These are phyloP conservation scores for Agraylea sexmaculata DNA, from an alignment of 1,140 invertebrate species.

Conservation along the genomic window DNA sequence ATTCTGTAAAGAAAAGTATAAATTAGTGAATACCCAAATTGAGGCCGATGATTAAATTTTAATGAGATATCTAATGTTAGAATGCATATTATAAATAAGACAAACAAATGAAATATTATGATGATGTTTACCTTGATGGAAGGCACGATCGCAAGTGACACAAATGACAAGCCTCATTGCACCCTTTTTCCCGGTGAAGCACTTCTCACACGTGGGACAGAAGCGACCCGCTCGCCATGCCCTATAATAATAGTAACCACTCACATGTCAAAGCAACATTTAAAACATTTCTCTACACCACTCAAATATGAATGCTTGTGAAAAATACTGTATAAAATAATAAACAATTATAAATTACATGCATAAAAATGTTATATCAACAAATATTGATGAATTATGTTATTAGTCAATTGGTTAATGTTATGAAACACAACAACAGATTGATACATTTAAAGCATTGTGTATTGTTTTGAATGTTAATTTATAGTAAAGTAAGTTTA, in stretches of 20 bases:
- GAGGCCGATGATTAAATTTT: not conserved
- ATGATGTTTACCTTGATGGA: slow-evolving; percentile 37
- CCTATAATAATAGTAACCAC: slow-evolving; percentile 24
- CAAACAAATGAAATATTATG: not conserved
- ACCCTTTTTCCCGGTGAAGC: slow-evolving; percentile 42
- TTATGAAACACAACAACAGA: slow-evolving; percentile 1
- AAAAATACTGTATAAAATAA: too few relatives aligned
- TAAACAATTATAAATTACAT: not conserved
- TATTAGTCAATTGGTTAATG: not conserved
- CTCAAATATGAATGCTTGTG: too few relatives aligned
- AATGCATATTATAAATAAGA: not conserved
- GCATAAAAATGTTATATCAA: not conserved
- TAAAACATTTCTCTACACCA: not conserved
- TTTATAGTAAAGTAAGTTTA: too few relatives aligned
- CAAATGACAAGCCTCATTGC: slow-evolving; percentile 43
- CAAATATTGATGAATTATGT: not conserved
- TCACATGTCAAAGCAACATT: not conserved
- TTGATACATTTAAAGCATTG: not conserved
- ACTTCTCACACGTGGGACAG: slow-evolving; percentile 41
- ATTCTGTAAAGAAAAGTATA: slow-evolving; percentile 25
- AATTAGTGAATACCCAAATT: not conserved
- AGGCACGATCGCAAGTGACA: slow-evolving; percentile 41
- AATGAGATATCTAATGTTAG: not conserved
- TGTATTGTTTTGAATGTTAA: too few relatives aligned
- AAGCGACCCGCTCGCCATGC: slow-evolving; percentile 43